A percentile compares a stretch with the other conserved stretches of the same genome.
Conservation (phyloP, 2,888 invertebrate species). For the Hyalella azteca region DNA sequence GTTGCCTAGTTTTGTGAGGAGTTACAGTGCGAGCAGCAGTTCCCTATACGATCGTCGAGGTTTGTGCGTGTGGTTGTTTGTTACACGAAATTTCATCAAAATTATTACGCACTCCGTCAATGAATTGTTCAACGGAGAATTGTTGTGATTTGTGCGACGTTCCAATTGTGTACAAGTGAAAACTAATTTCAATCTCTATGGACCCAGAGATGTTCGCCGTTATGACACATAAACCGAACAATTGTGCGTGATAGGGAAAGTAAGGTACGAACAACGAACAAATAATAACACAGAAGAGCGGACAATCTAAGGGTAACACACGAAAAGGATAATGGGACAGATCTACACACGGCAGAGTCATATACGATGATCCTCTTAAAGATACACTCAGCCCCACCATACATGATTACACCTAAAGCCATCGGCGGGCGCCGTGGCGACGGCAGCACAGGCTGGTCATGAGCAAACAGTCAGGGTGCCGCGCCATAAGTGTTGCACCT, state of each 20-base stretch:
- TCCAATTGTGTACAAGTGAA: no score
- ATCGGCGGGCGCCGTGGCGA: not conserved
- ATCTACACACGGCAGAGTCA: conserved; percentile 33
- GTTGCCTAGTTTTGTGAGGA: no score
- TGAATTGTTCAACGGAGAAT: no score
- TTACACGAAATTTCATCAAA: no score
- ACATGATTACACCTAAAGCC: conserved; percentile 23
- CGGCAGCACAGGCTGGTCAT: not conserved
- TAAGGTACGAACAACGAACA: conserved; percentile 36
- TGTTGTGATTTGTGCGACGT: no score
- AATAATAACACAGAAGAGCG: conserved; percentile 34
- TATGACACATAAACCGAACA: conserved; percentile 29
- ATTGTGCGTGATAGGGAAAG: conserved; percentile 35
- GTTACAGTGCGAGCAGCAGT: no score
- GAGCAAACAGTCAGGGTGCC: conserved; percentile 13
- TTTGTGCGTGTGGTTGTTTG: no score
- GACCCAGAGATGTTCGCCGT: conserved; percentile 3
- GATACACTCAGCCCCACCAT: conserved; percentile 11
- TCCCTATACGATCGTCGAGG: no score
- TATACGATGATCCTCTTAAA: conserved; percentile 26
- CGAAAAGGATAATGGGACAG: conserved; percentile 36
- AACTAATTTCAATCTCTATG: not conserved
- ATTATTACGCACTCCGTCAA: no score
- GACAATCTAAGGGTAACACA: conserved; percentile 35
- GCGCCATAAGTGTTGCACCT: no score